phyloP scores from a whole-genome alignment of 2,888 invertebrate genomes.

The Barypeithes pellucidus region DNA sequence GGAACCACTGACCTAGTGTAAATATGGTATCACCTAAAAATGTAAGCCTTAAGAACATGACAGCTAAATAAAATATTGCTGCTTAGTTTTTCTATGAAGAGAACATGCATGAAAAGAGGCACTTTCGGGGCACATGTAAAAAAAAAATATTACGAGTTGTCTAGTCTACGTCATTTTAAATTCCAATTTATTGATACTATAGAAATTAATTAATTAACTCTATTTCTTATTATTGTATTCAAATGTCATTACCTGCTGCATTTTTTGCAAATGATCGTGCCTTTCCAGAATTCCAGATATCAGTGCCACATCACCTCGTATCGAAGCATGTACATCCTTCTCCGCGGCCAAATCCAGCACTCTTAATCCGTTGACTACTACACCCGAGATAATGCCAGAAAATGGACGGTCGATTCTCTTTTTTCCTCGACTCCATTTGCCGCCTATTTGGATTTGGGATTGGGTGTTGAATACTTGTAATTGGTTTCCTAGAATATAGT shows the following conservation, averaged over 20 bases:
- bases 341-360: conserved; percentile 90
- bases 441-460: conserved; percentile 91
- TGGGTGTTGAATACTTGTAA: conserved; percentile 90
- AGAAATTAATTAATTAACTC: no score
- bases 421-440: conserved; percentile 82
- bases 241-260: conserved; percentile 83
- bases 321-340: conserved; percentile 83
- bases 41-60: no score
- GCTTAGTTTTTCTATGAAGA: no score
- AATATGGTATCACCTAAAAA: no score
- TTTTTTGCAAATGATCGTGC: conserved; percentile 84
- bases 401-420: conserved; percentile 85
- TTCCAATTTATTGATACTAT: no score
- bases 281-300: conserved; percentile 84
- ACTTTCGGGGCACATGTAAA: no score
- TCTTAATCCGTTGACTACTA: conserved; percentile 89
- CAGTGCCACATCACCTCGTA: conserved; percentile 88
- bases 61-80: no score
- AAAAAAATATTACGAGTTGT: no score
- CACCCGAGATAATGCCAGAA: conserved; percentile 90
- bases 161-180: no score
- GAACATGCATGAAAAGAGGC: no score
- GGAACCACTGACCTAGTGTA: no score
- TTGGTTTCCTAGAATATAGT: conserved; percentile 74
- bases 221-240: no score